phyloP scores from a whole-genome alignment of 2,113 vertebrate genomes.

The Lampris megalopsis region DNA sequence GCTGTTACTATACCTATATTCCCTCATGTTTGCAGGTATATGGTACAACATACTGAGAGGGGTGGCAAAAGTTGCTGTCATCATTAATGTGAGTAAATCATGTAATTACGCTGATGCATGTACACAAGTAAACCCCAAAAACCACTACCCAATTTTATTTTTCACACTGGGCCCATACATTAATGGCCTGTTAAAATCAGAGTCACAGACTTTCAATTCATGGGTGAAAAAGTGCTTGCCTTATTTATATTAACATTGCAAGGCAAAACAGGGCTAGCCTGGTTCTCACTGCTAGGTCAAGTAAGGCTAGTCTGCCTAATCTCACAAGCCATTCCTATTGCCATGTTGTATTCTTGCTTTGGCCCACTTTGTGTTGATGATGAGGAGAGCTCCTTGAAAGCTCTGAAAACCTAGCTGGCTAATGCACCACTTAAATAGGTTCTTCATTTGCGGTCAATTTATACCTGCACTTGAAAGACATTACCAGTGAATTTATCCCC shows the following conservation, averaged over 20 bases:
- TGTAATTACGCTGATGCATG: background rate
- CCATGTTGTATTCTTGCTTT: too few species aligned
- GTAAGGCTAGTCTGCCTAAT: background rate
- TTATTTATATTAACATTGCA: too few species aligned
- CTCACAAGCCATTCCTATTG: too few species aligned
- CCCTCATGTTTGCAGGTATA: constrained; percentile 86
- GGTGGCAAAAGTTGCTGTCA: constrained; percentile 95
- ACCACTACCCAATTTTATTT: too few species aligned
- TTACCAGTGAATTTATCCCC: constrained; percentile 14
- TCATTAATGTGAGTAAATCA: constrained; percentile 92
- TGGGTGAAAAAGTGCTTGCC: too few species aligned
- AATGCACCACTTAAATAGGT: background rate
- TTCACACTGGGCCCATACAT: too few species aligned
- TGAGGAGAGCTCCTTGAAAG: background rate
- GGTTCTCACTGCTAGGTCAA: background rate
- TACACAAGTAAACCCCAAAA: background rate
- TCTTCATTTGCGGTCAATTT: background rate
- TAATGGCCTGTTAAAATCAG: too few species aligned
- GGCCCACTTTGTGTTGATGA: background rate
- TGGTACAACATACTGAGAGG: constrained; percentile 98
- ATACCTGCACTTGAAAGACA: background rate
- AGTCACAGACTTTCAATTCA: too few species aligned
- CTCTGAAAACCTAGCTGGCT: background rate
- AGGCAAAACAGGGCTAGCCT: background rate
- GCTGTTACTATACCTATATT: background rate